Evolutionary conservation across 1,140 invertebrate genomes (phyloP), one percentile per base, ranked within the genome.

Genomic region (Berghia stephanieae): DNA sequence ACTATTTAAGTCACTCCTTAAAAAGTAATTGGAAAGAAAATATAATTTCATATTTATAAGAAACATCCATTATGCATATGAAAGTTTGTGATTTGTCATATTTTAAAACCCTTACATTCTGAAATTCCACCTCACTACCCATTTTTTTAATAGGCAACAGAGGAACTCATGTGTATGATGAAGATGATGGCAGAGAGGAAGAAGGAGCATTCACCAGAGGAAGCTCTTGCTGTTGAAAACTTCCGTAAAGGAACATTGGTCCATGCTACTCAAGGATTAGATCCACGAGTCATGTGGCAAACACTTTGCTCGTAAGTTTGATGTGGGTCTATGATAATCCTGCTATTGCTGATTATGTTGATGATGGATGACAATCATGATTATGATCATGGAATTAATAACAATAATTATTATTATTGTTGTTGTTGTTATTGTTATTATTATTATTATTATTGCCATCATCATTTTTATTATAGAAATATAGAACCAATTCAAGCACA

Each of bases 111-210:
- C n/a, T n/a, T n/a, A n/a, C n/a, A n/a, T n/a, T n/a, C n/a, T n/a
- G n/a, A n/a, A n/a, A n/a, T n/a, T n/a, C 57, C 27, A 63, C 27
- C 8, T 63, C 27, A 16, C 57, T 63, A 27, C 8, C 27, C 34
- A 16, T 68, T 49, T 49, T 36, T n/a, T 44, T 84, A 87, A 46
- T 80, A 94, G 93, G 96, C 96, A 52, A 95, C 96, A 5, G 95
- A 96, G 78, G 96, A 98, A 89, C 87, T 98, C 55, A 96, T 97
- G 80, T 95, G 95, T 88, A 88, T 96, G 80, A 96, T 96, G 94
- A 93, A 94, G 82, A 88, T 96, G 21, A 94, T 96, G 90, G 93
- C 94, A 3, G 92, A 93, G 6, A 92, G 93, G 79, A 92, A 94
- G 88, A 91, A 92, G 4, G 95, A 95, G 86, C 92, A 93, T 79